Evolutionary conservation across 1,140 invertebrate genomes (phyloP), one percentile per base, ranked within the genome.

Genomic region (Drosophila ficusphila): DNA sequence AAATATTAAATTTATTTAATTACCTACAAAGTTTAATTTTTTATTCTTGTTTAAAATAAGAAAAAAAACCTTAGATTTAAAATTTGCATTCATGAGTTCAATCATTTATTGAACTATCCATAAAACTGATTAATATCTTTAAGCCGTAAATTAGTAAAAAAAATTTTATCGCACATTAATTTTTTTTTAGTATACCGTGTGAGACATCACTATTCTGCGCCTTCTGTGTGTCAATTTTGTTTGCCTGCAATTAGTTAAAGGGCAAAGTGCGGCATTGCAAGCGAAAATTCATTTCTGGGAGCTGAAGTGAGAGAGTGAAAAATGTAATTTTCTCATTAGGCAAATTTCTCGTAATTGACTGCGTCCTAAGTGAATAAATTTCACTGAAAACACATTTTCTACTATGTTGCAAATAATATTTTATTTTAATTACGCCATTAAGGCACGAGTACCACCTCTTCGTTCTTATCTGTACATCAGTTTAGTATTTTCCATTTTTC

Each of bases 291-390:
- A 58, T 27, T 34, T 9, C 61, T 39, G 41, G 23, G 9, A 2
- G 60, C 5, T 39, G 33, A 29, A 52, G 34, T 51, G 57, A 27
- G 44, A 51, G 62, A 25, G 21, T 64, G 48, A 49, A 49, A 75
- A 88, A 86, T 88, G 73, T 52, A 88, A 88, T 86, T 86, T 81
- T 86, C 69, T 88, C 73, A 86, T 86, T 86, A 88, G 58, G 34
- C 53, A 76, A 78, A 68, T 76, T 56, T 57, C 21, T 19, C 33
- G 7, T 54, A 54, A 51, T 46, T 72, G 68, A 68, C 44, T 67
- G 61, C 46, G 12, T 60, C 36, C 47, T 62, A 53, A 71, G 56
- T 72, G 69, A 62, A 72, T 73, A 62, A 61, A 73, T 51, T 72
- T 39, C n/a, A 61, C 14, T 39, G 34, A 25, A 64, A 52, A 42